These are phyloP conservation scores for Barbus barbus DNA, from an alignment of 2,113 vertebrate species.

Conservation along the genomic window DNA sequence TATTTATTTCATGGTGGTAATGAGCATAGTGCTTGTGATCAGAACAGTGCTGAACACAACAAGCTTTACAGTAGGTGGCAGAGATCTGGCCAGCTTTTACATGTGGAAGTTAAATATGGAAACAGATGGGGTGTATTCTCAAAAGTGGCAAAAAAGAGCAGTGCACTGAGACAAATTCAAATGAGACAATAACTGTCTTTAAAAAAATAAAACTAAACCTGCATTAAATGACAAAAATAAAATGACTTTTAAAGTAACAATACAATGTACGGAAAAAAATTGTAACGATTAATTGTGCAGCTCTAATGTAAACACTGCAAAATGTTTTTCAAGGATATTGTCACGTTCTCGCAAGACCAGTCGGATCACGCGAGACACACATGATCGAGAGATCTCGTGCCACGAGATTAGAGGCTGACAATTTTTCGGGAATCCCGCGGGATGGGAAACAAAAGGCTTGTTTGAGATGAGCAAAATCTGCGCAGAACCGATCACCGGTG, in stretches of 20 bases:
- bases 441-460: too few relatives aligned
- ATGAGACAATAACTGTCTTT: background rate
- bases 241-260: background rate
- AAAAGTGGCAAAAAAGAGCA: background rate
- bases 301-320: too few relatives aligned
- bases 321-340: too few relatives aligned
- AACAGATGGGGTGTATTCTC: constrained; percentile 38
- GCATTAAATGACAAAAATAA: background rate
- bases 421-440: too few relatives aligned
- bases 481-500: too few relatives aligned
- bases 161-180: background rate
- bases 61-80: constrained; percentile 42
- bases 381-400: too few relatives aligned
- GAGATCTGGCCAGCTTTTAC: constrained; percentile 44
- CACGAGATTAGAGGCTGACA: too few relatives aligned
- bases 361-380: too few relatives aligned
- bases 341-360: too few relatives aligned
- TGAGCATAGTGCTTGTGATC: constrained; percentile 39
- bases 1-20: constrained; percentile 42
- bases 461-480: too few relatives aligned
- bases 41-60: constrained; percentile 25
- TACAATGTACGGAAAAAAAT: background rate
- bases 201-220: background rate
- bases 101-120: constrained; percentile 51
- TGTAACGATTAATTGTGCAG: too few relatives aligned